Base-by-base conservation (phyloP, 2,113 vertebrate species). In the Orthonyx spaldingii region DNA sequence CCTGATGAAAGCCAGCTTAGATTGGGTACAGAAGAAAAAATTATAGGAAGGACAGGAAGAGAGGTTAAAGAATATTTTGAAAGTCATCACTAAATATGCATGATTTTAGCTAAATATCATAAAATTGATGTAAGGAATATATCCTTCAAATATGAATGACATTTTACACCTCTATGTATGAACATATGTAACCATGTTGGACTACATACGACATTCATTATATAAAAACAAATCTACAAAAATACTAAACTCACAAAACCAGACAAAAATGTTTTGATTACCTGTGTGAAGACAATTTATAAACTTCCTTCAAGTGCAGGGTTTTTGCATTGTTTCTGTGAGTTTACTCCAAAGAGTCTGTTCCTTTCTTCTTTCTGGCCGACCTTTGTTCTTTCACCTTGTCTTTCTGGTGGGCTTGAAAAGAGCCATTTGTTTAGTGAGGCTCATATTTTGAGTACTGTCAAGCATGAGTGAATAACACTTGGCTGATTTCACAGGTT, bases 141-240 rank as follows among this genome's bases (percentile, higher is more conserved):
- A 65, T 37, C 37, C 28, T 60, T 85, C n/a, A 89, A 89, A 50
- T 47, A 65, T 1, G 1, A 63, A 42, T 50, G 10, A 64, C 0
- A 0, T 41, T 57, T 77, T 39, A 46, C 7, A 60, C 33, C 33
- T 69, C 32, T 24, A 42, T 0, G 0, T 50, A 60, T 9, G n/a
- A 69, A 64, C 7, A n/a, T 13, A n/a, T 3, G 6, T 15, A 76
- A 80, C 7, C 7, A 16, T 3, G 6, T 27, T 47, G 52, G 16
- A 59, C 13, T 53, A 23, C 1, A 10, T 14, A 28, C 22, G 8
- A 32, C 7, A 13, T 11, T 1, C 33, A 44, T 32, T 41, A 37
- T 17, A 39, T 13, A 56, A 30, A 1, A 75, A 63, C 7, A 82
- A 63, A 72, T 41, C 28, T 26, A 37, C 20, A 74, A 64, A 82